Evolutionary conservation across 2,113 vertebrate genomes (phyloP), one percentile per base, ranked within the genome.

Genomic region (Scolopax mira): DNA sequence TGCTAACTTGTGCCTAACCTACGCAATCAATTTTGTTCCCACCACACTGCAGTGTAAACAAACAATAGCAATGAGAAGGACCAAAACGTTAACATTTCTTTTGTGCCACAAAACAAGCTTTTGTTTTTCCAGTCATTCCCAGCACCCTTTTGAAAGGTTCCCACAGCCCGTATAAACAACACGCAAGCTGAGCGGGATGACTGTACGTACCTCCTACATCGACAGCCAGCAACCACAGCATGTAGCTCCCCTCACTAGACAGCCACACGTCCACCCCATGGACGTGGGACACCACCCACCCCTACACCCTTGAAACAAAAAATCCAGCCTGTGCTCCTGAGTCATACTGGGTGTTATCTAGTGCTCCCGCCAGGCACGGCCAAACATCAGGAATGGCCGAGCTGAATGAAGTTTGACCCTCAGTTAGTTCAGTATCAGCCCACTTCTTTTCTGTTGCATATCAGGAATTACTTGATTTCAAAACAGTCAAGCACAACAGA

Each of bases 71-170:
- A 88, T 18, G 31, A 93, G 93, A 90, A 90, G 84, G 91, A 87
- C 80, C 39, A 83, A 96, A 94, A 92, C 3, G 23, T 84, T 94
- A 92, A 94, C 84, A 87, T 89, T 96, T 87, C 83, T 94, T 97
- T 94, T 95, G 93, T 95, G 91, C 77, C 94, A 87, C 93, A 69
- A 85, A 96, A 86, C 44, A 87, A 91, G 91, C 95, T 94, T 94
- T 95, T 96, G 91, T 94, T 96, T 95, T 92, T 84, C 61, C 89
- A 95, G 80, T 65, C 77, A 82, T 92, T 96, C 96, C 84, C 93
- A 96, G 91, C 69, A 90, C 77, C 88, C 79, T 79, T 95, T 79
- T 1, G 14, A 96, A 97, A 93, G 78, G 91, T 97, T 97, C 95
- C 95, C 96, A 96, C 91, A 97, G 80, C 48, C 84, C 37, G 0